Evolutionary conservation across 2,797 vertebrate species (phyloP).

Genomic region (Pachyuromys duprasi): DNA sequence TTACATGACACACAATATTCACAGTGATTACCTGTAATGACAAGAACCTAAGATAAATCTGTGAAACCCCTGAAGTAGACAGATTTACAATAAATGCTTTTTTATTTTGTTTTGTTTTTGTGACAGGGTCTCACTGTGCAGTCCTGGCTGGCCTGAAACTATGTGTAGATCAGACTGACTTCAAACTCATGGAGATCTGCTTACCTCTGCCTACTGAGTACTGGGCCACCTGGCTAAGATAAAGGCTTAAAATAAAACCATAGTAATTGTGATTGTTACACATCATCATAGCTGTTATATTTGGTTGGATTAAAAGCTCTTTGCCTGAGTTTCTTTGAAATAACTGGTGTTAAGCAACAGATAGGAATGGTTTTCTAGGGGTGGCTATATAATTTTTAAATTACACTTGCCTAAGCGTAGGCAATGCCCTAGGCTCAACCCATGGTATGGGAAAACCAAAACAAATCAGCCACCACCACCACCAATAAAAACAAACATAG

Average conservation of each 20-base stretch:
- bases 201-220: background rate
- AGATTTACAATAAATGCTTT: background rate
- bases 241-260: background rate
- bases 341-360: background rate
- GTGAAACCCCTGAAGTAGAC: background rate
- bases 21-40: background rate
- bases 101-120: background rate
- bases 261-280: background rate
- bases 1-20: background rate
- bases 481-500: background rate
- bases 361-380: background rate
- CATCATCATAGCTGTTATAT: background rate
- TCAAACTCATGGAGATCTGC: background rate
- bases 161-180: background rate
- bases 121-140: background rate
- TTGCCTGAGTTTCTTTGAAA: background rate
- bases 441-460: background rate
- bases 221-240: background rate
- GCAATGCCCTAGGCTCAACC: background rate
- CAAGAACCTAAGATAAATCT: background rate
- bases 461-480: background rate
- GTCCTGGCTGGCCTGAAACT: background rate
- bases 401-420: background rate
- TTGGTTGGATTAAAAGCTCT: background rate
- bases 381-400: too few species aligned